A percentile compares a stretch with the other conserved stretches of the same genome.
These are phyloP conservation scores for Nephrotoma guestfalica DNA, from an alignment of 2,888 invertebrate species.

Conservation along the genomic window DNA sequence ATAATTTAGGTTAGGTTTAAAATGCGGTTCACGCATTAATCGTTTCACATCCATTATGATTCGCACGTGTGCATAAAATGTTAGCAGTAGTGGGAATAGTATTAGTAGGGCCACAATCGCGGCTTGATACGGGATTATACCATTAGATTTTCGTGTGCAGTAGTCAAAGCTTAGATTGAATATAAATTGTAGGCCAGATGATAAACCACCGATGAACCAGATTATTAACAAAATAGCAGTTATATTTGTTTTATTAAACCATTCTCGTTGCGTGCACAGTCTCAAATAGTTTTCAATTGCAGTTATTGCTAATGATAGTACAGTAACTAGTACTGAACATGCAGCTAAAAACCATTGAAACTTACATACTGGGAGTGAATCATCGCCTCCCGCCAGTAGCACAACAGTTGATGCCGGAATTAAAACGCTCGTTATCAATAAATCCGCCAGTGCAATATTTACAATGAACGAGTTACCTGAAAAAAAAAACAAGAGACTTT, in stretches of 20 bases:
- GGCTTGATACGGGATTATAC: conserved; percentile 41
- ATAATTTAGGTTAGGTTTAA: conserved; percentile 46
- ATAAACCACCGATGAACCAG: conserved; percentile 40
- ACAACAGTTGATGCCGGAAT: conserved; percentile 55
- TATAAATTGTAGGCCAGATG: conserved; percentile 46
- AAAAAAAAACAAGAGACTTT: conserved; percentile 7
- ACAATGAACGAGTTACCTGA: conserved; percentile 54
- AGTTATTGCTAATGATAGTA: conserved; percentile 45
- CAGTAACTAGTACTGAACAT: conserved; percentile 48
- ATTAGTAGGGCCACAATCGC: conserved; percentile 42
- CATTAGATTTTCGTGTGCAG: conserved; percentile 40
- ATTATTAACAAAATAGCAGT: conserved; percentile 38
- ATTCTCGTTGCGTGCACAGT: conserved; percentile 38
- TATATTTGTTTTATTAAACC: conserved; percentile 28
- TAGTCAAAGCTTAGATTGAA: conserved; percentile 50
- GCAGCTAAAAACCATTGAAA: conserved; percentile 52
- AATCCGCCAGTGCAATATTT: conserved; percentile 55
- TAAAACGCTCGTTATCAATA: conserved; percentile 51
- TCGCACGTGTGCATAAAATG: conserved; percentile 38
- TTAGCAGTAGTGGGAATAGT: conserved; percentile 40
- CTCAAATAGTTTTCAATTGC: conserved; percentile 51
- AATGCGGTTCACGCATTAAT: conserved; percentile 39
- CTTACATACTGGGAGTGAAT: conserved; percentile 43
- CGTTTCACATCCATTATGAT: conserved; percentile 37
- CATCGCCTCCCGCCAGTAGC: conserved; percentile 47